A percentile compares a stretch with the other conserved stretches of the same genome.
These are phyloP conservation scores for Cyclopterus lumpus DNA, from an alignment of 2,797 vertebrate genomes.

Conservation along the genomic window DNA sequence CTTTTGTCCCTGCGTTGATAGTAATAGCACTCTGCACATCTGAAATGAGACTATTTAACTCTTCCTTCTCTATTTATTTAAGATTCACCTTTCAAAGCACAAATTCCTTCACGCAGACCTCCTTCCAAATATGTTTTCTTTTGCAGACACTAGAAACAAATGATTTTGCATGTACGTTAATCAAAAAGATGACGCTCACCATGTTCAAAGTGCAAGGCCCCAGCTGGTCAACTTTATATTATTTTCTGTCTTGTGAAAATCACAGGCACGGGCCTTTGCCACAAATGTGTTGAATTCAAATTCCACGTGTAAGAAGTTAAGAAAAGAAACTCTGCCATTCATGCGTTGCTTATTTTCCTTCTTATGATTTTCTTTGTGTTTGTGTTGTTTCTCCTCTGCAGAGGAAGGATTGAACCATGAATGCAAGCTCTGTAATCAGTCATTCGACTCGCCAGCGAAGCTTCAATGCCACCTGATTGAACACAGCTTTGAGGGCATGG, in stretches of 20 bases:
- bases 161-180: slow-evolving; percentile 49
- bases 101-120: slow-evolving; percentile 24
- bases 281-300: slow-evolving; percentile 54
- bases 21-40: background rate
- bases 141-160: slow-evolving; percentile 38
- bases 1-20: slow-evolving; percentile 2
- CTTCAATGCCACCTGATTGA: slow-evolving; percentile 99
- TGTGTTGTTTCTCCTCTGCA: slow-evolving; percentile 75
- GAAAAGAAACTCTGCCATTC: slow-evolving; percentile 35
- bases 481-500: slow-evolving; percentile 99
- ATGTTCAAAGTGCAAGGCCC: slow-evolving; percentile 61
- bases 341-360: slow-evolving; percentile 64
- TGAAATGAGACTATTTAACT: slow-evolving; percentile 25
- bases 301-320: slow-evolving; percentile 36
- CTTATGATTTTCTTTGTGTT: slow-evolving; percentile 60
- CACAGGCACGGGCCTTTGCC: slow-evolving; percentile 60
- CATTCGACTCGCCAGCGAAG: slow-evolving; percentile 98
- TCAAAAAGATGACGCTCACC: slow-evolving; percentile 54
- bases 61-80: slow-evolving; percentile 21
- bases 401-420: slow-evolving; percentile 99
- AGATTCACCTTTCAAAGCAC: slow-evolving; percentile 16
- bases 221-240: slow-evolving; percentile 65
- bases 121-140: slow-evolving; percentile 34
- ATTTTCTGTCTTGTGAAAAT: slow-evolving; percentile 67
- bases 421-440: slow-evolving; percentile 98